Conservation (phyloP, 2,113 vertebrate species). For the Phoxinus phoxinus region DNA sequence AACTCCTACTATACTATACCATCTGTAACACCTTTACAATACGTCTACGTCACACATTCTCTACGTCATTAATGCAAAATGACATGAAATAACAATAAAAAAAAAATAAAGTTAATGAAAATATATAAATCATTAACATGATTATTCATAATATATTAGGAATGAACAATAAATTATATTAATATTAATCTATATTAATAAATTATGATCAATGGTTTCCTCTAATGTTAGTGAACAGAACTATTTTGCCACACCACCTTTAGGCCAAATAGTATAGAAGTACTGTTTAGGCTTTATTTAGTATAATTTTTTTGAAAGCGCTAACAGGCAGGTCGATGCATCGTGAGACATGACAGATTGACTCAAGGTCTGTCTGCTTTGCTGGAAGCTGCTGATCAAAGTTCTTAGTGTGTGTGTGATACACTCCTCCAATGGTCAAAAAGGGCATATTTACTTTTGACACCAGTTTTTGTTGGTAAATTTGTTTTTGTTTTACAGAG, state of each 20-base stretch:
- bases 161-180: background rate
- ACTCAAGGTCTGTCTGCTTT: slow-evolving; percentile 52
- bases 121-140: background rate
- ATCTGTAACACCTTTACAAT: background rate
- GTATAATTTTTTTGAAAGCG: background rate
- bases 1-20: background rate
- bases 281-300: background rate
- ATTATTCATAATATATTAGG: background rate
- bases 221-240: background rate
- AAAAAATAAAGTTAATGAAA: background rate
- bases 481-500: background rate
- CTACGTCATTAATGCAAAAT: background rate
- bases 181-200: background rate
- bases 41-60: no score
- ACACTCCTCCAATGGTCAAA: background rate
- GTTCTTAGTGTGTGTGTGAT: slow-evolving; percentile 61
- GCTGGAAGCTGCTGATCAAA: slow-evolving; percentile 74
- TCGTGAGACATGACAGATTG: slow-evolving; percentile 10
- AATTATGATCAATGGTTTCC: background rate
- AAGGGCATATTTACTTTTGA: slow-evolving; percentile 22
- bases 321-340: background rate
- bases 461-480: background rate
- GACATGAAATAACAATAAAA: background rate
- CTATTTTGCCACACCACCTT: background rate
- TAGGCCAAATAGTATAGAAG: no score